phyloP scores from a whole-genome alignment of 2,797 vertebrate species.

The Molossus alvarezi region DNA sequence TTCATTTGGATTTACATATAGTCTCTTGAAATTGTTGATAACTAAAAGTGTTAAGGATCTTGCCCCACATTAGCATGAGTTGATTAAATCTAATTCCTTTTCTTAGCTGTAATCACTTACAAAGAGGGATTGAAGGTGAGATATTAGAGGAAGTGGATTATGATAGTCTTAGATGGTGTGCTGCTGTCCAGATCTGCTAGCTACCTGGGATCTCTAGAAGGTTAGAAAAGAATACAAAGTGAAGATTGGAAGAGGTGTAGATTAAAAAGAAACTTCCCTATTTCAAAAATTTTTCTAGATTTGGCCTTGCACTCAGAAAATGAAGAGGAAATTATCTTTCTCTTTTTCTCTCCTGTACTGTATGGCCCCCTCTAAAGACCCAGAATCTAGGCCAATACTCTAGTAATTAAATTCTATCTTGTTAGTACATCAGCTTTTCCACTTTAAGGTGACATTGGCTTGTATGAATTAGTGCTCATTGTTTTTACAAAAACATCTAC shows the following conservation, averaged over 20 bases:
- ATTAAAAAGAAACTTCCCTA: neutral
- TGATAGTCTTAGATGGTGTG: neutral
- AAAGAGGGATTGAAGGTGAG: neutral
- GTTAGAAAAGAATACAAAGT: neutral
- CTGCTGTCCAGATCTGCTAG: neutral
- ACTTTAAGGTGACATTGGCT: neutral
- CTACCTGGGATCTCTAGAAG: neutral
- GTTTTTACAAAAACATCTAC: conserved; percentile 26
- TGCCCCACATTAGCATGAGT: neutral
- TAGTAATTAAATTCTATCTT: conserved; percentile 23
- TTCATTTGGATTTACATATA: conserved; percentile 36
- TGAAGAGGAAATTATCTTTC: neutral
- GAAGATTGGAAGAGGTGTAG: neutral
- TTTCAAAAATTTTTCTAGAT: neutral
- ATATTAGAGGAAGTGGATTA: neutral
- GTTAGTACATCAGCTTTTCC: neutral
- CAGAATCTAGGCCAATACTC: conserved; percentile 20
- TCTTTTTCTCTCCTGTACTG: neutral
- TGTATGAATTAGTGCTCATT: neutral
- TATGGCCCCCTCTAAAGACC: neutral
- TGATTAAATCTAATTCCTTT: neutral
- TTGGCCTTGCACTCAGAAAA: neutral
- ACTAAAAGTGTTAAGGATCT: neutral
- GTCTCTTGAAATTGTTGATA: conserved; percentile 24
- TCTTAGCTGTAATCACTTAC: neutral